phyloP scores from a whole-genome alignment of 2,888 invertebrate genomes.

The Cataglyphis livida region DNA sequence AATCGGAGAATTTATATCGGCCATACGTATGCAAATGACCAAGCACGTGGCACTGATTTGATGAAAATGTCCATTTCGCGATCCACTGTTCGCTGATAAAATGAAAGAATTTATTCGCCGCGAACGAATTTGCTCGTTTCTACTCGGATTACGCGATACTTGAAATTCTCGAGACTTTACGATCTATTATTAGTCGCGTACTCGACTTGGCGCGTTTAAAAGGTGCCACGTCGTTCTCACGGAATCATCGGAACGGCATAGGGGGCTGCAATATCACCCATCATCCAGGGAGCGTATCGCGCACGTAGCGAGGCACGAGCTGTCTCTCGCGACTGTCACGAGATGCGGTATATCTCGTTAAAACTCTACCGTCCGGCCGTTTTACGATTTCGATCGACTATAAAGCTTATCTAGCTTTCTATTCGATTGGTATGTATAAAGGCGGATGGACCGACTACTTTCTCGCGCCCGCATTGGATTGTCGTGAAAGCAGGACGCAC shows the following conservation, averaged over 20 bases:
- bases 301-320: neutral
- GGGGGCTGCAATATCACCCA: conserved; percentile 39
- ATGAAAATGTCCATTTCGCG: conserved; percentile 69
- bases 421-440: conserved; percentile 85
- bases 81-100: conserved; percentile 42
- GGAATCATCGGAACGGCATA: conserved; percentile 11
- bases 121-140: neutral
- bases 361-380: conserved; percentile 70
- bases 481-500: conserved; percentile 85
- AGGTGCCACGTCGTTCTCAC: conserved; percentile 52
- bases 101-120: conserved; percentile 29
- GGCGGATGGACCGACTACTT: conserved; percentile 85
- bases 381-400: conserved; percentile 84
- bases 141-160: neutral
- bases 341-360: conserved; percentile 71
- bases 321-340: conserved; percentile 38
- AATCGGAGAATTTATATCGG: conserved; percentile 62
- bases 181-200: conserved; percentile 38
- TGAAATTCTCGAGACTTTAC: conserved; percentile 13
- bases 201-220: neutral
- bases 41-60: conserved; percentile 59
- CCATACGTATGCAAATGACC: conserved; percentile 70
- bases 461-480: conserved; percentile 84
- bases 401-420: conserved; percentile 85
- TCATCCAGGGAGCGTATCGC: conserved; percentile 36